A percentile compares a stretch with the other conserved stretches of the same genome.
These are phyloP conservation scores for Lagorchestes hirsutus DNA, from an alignment of 2,797 vertebrate genomes.

Conservation along the genomic window DNA sequence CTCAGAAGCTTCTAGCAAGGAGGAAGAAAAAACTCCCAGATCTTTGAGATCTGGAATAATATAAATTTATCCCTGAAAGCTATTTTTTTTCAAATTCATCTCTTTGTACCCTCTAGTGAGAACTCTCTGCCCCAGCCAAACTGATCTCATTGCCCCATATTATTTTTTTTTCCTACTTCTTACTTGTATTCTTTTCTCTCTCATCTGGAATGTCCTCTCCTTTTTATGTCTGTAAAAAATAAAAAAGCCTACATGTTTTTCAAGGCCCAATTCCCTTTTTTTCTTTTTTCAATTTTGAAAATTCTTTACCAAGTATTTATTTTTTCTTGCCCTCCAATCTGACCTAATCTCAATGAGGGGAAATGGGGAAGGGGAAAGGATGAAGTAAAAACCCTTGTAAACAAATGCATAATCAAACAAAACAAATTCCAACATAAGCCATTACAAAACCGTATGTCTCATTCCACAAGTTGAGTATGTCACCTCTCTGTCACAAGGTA, in stretches of 20 bases:
- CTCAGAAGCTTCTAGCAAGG: not conserved
- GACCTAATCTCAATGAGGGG: not conserved
- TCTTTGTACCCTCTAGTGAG: not conserved
- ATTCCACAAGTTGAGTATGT: not conserved
- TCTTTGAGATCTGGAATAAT: not conserved
- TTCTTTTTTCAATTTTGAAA: not conserved
- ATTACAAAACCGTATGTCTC: not conserved
- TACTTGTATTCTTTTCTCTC: not conserved
- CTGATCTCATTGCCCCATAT: not conserved
- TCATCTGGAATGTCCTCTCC: not conserved
- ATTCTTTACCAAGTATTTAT: not conserved
- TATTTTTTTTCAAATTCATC: not conserved
- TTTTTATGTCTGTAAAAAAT: not conserved
- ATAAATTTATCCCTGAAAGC: not conserved
- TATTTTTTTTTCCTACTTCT: not conserved
- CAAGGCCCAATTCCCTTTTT: not conserved
- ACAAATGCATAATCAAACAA: not conserved
- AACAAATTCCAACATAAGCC: not conserved
- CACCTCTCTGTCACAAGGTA: not conserved
- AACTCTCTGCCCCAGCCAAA: not conserved
- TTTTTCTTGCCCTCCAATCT: not conserved
- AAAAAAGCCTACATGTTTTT: not conserved
- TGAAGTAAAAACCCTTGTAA: not conserved
- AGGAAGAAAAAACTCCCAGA: not conserved
- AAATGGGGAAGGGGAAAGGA: rapidly evolving